Percentiles rank a stretch among this genome's conserved stretches.
Evolutionary conservation across 2,113 vertebrate species (phyloP).

Genomic region (Orthonyx spaldingii): DNA sequence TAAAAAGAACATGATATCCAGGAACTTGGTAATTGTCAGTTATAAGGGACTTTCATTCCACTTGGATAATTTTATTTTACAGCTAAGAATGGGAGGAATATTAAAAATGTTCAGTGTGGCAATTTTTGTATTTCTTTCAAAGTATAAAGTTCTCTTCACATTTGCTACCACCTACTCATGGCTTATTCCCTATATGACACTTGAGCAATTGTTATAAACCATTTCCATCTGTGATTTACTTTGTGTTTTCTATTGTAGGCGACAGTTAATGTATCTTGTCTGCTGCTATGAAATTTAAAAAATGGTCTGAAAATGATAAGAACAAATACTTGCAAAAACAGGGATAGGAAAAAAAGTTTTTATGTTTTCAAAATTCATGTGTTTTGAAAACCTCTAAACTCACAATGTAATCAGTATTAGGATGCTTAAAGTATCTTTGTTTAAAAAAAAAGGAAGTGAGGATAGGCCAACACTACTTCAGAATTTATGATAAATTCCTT

Average conservation of each 20-base stretch:
- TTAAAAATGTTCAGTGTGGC: neutral
- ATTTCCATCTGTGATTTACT: conserved; percentile 46
- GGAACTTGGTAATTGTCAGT: neutral
- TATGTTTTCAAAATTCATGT: neutral
- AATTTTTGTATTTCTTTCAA: conserved; percentile 21
- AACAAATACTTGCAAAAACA: neutral
- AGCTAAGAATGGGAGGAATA: neutral
- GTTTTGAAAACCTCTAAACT: neutral
- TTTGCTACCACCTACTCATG: neutral
- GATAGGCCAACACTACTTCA: neutral
- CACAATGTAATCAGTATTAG: neutral
- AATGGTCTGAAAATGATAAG: neutral
- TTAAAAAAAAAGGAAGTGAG: neutral
- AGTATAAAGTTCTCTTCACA: neutral
- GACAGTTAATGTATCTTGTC: conserved; percentile 37
- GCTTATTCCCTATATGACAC: conserved; percentile 23
- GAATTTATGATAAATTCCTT: neutral
- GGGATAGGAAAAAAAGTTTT: neutral
- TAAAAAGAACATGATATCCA: neutral
- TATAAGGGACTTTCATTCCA: neutral
- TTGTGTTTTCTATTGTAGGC: neutral
- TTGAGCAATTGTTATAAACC: conserved; percentile 43
- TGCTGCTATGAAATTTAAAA: neutral
- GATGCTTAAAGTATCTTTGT: neutral
- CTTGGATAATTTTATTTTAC: conserved; percentile 18